Conservation (phyloP, 2,888 invertebrate genomes). For the Rhagophthalmus giganteus region DNA sequence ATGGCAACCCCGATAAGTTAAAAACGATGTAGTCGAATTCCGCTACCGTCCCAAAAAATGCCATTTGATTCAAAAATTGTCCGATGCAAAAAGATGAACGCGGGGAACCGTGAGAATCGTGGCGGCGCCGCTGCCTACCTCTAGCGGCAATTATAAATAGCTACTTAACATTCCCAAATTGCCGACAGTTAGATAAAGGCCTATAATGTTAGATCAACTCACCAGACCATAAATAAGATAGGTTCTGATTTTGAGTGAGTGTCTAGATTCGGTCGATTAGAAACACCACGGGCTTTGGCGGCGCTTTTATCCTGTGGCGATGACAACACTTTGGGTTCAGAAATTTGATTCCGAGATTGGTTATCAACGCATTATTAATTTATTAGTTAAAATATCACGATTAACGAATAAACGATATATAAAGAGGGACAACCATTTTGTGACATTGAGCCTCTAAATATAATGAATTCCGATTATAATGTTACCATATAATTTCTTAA, state of each 20-base stretch:
- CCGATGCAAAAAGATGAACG: slow-evolving; percentile 29
- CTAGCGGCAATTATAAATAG: slow-evolving; percentile 52
- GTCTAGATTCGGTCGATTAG: slow-evolving; percentile 52
- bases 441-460: not conserved
- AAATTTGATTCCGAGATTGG: slow-evolving; percentile 47
- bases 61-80: slow-evolving; percentile 37
- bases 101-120: slow-evolving; percentile 45
- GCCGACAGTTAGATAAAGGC: slow-evolving; percentile 49
- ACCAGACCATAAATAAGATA: slow-evolving; percentile 55
- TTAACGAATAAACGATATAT: slow-evolving; percentile 3
- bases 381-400: slow-evolving; percentile 27
- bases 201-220: slow-evolving; percentile 49
- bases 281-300: slow-evolving; percentile 43
- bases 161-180: slow-evolving; percentile 53
- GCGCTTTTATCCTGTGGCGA: slow-evolving; percentile 44
- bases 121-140: slow-evolving; percentile 44
- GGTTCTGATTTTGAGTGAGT: slow-evolving; percentile 52
- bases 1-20: slow-evolving; percentile 52
- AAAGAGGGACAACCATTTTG: not conserved
- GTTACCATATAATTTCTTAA: not conserved
- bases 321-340: slow-evolving; percentile 45
- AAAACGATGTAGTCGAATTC: slow-evolving; percentile 54
- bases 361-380: slow-evolving; percentile 37
- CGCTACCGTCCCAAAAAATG: slow-evolving; percentile 52
- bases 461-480: not conserved